Evolutionary conservation across 2,797 vertebrate genomes (phyloP).

Genomic region (Sarcophilus harrisii): DNA sequence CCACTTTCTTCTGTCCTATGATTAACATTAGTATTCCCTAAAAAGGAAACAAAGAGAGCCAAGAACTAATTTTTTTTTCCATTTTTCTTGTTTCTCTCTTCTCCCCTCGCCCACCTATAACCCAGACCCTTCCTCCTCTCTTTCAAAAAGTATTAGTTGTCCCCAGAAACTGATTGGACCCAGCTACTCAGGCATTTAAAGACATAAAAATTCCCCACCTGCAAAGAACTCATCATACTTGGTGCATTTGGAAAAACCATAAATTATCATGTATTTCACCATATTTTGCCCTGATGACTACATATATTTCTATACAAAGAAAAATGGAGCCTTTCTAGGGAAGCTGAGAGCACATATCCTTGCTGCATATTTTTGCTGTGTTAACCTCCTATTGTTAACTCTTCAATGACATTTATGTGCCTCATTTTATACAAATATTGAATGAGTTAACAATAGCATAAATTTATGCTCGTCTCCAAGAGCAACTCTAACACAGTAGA

Average conservation of each 20-base stretch:
- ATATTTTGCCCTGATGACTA: background rate
- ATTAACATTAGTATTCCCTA: background rate
- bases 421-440: too few species aligned
- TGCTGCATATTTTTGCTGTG: too few species aligned
- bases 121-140: background rate
- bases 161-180: background rate
- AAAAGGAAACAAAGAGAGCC: background rate
- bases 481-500: too few species aligned
- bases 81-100: background rate
- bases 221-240: background rate
- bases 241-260: background rate
- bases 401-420: too few species aligned
- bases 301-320: background rate
- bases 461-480: too few species aligned
- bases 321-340: too few species aligned
- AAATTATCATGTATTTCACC: background rate
- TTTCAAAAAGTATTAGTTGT: background rate
- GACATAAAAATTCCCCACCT: background rate
- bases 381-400: too few species aligned
- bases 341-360: too few species aligned
- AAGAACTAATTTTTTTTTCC: background rate
- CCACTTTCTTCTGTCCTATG: background rate
- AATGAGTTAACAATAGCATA: too few species aligned
- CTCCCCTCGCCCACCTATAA: too few species aligned
- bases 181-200: background rate